Evolutionary conservation across 2,888 invertebrate genomes (phyloP), one percentile per base, ranked within the genome.

Genomic region (Apotomis betuletana): DNA sequence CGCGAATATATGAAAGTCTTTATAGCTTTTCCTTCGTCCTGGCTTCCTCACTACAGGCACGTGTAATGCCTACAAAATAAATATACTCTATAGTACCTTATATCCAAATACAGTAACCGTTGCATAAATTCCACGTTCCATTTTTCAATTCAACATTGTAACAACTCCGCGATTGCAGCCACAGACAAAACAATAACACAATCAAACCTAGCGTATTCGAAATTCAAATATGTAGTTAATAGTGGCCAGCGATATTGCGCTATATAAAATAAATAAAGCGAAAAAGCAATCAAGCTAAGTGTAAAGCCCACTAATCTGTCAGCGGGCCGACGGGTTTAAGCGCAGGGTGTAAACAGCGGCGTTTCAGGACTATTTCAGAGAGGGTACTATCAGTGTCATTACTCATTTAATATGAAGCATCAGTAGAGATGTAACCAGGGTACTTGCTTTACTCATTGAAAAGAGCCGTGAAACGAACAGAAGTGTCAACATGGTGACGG

Each of bases 291-390:
- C 77, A 74, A 75, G 69, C 76, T 74, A 76, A 80, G 79, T 78
- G 79, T 60, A 54, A 64, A 76, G 74, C 76, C 73, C 74, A 80
- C 78, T 79, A 81, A 82, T 81, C 80, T 80, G 71, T 84, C 82
- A 77, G 68, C 81, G 76, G 69, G 70, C 70, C 73, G 68, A 59
- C 73, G 70, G 74, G 74, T 79, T 76, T 74, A 72, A 76, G 73
- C 71, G 59, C 65, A 54, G 67, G 70, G 9, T 55, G 73, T 77
- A 76, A 75, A 80, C 77, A 76, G 64, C 44, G 12, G 36, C 5
- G 36, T 44, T 60, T 60, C 54, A 54, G 54, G 44, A 5, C 27
- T 8, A 55, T 9, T 57, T 57, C 10, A 27, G 36, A 44, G 27
- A 9, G 49, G 6, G 58, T 38, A 58, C 49, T 49, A 38, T 58